Percentiles rank a stretch among this genome's conserved stretches.
These are phyloP conservation scores for Leucopsar rothschildi DNA, from an alignment of 2,113 vertebrate species.

Conservation along the genomic window DNA sequence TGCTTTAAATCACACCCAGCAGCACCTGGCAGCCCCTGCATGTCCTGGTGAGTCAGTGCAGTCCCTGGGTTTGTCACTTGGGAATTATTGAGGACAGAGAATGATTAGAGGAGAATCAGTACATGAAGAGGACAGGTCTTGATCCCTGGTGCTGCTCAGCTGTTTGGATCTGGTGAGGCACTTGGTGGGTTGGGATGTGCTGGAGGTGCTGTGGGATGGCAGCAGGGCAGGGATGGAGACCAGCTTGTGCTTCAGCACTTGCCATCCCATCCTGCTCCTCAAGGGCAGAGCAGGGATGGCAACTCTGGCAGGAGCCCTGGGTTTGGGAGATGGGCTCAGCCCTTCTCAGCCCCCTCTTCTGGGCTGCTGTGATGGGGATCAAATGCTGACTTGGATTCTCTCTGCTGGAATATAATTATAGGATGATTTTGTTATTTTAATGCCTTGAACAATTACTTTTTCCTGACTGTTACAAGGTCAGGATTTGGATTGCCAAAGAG, in stretches of 20 bases:
- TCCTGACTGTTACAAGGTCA: not conserved
- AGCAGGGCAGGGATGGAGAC: not conserved
- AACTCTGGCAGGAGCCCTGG: rapidly evolving
- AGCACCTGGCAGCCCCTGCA: not conserved
- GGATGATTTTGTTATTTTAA: not conserved
- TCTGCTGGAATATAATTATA: not conserved
- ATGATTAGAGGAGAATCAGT: not conserved
- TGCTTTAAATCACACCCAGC: not conserved
- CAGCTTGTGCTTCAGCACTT: not conserved
- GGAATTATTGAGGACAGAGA: not conserved
- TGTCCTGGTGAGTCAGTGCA: not conserved
- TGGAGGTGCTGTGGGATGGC: not conserved
- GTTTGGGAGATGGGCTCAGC: not conserved
- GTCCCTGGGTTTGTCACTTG: not conserved
- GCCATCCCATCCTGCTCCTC: not conserved
- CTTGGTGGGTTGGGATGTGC: not conserved
- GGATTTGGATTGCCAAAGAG: not conserved
- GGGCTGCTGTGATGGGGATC: not conserved
- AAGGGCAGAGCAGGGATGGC: not conserved
- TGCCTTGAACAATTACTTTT: not conserved
- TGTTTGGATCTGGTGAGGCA: not conserved
- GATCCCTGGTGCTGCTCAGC: not conserved
- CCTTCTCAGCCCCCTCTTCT: not conserved
- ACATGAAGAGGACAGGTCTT: not conserved
- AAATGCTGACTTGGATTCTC: not conserved